Evolutionary conservation across 2,888 invertebrate species (phyloP).

Genomic region (Leptogaster cylindrica): DNA sequence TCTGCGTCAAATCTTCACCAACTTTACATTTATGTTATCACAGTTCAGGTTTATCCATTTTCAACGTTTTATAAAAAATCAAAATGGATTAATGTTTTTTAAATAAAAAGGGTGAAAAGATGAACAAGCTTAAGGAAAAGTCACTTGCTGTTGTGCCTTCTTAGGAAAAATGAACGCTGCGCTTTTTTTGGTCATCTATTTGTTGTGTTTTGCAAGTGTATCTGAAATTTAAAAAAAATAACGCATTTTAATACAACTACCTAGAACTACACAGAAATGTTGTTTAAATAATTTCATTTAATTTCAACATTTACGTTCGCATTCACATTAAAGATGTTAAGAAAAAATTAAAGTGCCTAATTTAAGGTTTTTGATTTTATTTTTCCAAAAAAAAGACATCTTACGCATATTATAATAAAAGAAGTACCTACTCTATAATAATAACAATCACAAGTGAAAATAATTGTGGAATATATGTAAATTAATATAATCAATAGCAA

Average conservation of each 20-base stretch:
- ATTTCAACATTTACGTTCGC: too few species aligned
- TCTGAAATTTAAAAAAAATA: conserved; percentile 42
- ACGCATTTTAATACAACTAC: background rate
- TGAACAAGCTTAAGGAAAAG: background rate
- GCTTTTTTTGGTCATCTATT: conserved; percentile 46
- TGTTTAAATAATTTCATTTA: too few species aligned
- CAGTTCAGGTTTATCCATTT: conserved; percentile 27
- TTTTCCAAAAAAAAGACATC: too few species aligned
- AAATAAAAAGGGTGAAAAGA: conserved; percentile 9
- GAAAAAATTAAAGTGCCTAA: too few species aligned
- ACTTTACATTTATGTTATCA: conserved; percentile 32
- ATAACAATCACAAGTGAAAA: too few species aligned
- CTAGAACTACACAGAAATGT: background rate
- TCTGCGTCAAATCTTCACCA: conserved; percentile 24
- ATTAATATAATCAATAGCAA: too few species aligned
- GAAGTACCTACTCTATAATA: too few species aligned
- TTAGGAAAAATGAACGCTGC: conserved; percentile 11
- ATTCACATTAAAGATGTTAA: too few species aligned
- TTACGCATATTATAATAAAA: too few species aligned
- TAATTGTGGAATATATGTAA: too few species aligned
- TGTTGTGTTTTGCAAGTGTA: conserved; percentile 44
- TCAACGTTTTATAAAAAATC: conserved; percentile 7
- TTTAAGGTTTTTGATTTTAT: too few species aligned
- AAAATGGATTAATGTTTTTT: conserved; percentile 20
- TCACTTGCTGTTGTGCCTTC: conserved; percentile 34